Evolutionary conservation across 1,140 invertebrate species (phyloP).

Genomic region (Tetraneura akinire): DNA sequence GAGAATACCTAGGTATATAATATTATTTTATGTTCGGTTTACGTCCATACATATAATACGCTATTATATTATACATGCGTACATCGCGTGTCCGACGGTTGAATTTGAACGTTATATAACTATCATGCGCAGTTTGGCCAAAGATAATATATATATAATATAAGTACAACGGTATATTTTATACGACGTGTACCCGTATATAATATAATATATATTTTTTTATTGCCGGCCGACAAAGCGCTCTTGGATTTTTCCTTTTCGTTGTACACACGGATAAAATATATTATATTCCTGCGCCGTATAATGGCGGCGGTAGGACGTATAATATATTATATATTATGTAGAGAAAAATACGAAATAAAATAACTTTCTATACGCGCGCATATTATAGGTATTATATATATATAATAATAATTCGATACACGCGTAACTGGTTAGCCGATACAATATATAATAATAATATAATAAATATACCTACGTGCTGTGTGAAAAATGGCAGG

Average conservation of each 20-base stretch:
- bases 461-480: constrained; percentile 21
- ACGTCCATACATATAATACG: no score
- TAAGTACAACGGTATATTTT: no score
- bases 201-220: not conserved
- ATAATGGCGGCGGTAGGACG: not conserved
- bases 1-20: no score
- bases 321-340: not conserved
- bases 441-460: not conserved
- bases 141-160: no score
- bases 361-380: not conserved
- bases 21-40: no score
- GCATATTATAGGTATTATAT: not conserved
- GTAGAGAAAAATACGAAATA: constrained; percentile 13
- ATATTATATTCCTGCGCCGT: not conserved
- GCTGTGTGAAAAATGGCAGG: constrained; percentile 40
- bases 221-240: not conserved
- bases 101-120: no score
- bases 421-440: constrained; percentile 21
- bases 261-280: no score
- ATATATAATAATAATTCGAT: no score
- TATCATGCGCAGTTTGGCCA: no score
- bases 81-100: no score
- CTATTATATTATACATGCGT: no score
- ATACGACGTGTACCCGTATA: no score
- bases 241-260: not conserved